Conservation (phyloP, 2,113 vertebrate species). For the Heteronetta atricapilla region DNA sequence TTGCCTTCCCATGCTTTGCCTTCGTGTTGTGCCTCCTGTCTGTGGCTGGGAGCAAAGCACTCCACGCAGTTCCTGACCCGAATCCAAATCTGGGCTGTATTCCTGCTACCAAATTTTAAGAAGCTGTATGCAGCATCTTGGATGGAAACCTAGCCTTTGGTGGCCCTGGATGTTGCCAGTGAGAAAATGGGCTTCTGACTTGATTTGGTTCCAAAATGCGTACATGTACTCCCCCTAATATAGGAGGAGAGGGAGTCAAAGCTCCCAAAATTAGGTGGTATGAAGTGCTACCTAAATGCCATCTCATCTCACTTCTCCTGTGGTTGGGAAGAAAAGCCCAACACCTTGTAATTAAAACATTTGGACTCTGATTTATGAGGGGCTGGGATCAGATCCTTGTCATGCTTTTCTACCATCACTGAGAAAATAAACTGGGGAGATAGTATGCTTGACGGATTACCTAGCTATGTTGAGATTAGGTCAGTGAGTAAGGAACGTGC, state of each 20-base stretch:
- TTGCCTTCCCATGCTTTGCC: neutral
- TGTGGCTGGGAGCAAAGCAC: neutral
- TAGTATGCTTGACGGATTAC: neutral
- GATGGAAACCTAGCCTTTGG: neutral
- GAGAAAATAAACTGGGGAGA: neutral
- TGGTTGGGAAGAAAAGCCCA: neutral
- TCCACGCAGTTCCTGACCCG: neutral
- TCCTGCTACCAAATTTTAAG: neutral
- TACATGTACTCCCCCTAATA: neutral
- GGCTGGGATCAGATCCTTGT: neutral
- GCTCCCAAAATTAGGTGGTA: neutral
- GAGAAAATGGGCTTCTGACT: neutral
- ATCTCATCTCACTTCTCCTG: neutral
- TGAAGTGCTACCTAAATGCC: neutral
- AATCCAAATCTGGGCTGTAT: neutral
- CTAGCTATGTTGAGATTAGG: neutral
- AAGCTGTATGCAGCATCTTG: neutral
- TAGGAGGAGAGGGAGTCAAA: neutral
- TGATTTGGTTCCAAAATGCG: neutral
- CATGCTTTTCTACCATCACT: neutral
- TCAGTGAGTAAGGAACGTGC: neutral
- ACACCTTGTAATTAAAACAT: neutral
- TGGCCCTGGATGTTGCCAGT: neutral
- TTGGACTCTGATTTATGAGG: neutral
- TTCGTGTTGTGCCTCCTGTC: rapidly evolving